phyloP scores from a whole-genome alignment of 2,888 invertebrate species.

The Piscicola geometra region DNA sequence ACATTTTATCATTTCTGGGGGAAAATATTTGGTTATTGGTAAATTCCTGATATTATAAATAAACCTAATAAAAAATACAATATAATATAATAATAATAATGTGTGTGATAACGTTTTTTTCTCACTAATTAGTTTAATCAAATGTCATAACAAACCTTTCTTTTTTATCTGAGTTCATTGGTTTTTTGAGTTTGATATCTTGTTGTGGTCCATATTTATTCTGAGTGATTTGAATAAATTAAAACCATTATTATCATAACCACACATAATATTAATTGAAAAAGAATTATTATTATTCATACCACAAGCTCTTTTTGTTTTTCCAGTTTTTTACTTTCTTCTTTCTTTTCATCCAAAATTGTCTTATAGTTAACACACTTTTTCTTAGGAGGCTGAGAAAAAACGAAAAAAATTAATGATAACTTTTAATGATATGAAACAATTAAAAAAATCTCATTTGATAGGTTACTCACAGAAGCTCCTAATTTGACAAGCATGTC shows the following conservation, averaged over 20 bases:
- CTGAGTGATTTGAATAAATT: not conserved
- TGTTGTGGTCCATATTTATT: not conserved
- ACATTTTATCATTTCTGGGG: not conserved
- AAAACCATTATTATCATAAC: not conserved
- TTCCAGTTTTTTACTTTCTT: slow-evolving; percentile 7
- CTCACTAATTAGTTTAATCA: not conserved
- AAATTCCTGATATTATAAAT: no score
- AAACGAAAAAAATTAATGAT: not conserved
- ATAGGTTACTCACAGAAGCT: slow-evolving; percentile 61
- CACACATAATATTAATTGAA: not conserved
- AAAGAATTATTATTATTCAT: not conserved
- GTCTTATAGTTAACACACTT: slow-evolving; percentile 26
- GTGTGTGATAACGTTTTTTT: not conserved
- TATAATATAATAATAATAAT: not conserved
- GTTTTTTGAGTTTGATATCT: not conserved
- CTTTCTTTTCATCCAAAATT: slow-evolving; percentile 3
- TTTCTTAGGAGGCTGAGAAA: slow-evolving; percentile 23
- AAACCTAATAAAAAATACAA: no score
- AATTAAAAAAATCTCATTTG: not conserved
- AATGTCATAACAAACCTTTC: not conserved
- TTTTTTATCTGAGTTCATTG: not conserved
- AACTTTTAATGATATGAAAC: not conserved
- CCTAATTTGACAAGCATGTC: slow-evolving; percentile 75
- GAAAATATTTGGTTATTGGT: no score
- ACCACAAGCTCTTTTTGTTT: not conserved